phyloP scores from a whole-genome alignment of 2,113 vertebrate genomes.

The Suncus etruscus region DNA sequence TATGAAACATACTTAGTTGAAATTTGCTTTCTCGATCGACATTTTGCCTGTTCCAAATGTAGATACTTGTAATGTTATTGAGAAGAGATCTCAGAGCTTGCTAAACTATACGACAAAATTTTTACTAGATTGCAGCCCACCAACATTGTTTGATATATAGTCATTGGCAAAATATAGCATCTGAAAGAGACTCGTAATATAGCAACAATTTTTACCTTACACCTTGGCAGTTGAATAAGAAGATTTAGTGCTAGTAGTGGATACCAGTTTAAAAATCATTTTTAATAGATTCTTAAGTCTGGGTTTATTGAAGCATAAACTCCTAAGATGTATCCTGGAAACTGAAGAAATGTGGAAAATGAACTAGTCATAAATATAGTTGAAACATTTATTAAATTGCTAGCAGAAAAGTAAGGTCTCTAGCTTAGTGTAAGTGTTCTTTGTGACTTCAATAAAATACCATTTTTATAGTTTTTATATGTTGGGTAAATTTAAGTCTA shows the following conservation, averaged over 20 bases:
- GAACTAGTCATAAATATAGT: slow-evolving; percentile 69
- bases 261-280: slow-evolving; percentile 72
- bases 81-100: slow-evolving; percentile 2
- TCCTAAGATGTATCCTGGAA: slow-evolving; percentile 68
- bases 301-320: slow-evolving; percentile 72
- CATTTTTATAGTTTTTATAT: slow-evolving; percentile 55
- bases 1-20: not conserved
- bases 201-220: not conserved
- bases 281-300: slow-evolving; percentile 75
- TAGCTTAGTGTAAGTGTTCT: slow-evolving; percentile 51
- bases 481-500: slow-evolving; percentile 34
- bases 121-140: not conserved
- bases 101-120: slow-evolving; percentile 11
- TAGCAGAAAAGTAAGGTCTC: slow-evolving; percentile 57
- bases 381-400: slow-evolving; percentile 71
- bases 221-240: not conserved
- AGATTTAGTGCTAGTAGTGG: slow-evolving; percentile 63
- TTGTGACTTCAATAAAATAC: slow-evolving; percentile 60
- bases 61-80: slow-evolving; percentile 39
- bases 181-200: not conserved
- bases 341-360: slow-evolving; percentile 68
- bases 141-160: not conserved
- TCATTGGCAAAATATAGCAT: slow-evolving; percentile 26
- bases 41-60: slow-evolving; percentile 49
- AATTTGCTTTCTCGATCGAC: slow-evolving; percentile 18